Conservation (phyloP, 1,140 invertebrate species). For the Cardiocondyla obscurior region DNA sequence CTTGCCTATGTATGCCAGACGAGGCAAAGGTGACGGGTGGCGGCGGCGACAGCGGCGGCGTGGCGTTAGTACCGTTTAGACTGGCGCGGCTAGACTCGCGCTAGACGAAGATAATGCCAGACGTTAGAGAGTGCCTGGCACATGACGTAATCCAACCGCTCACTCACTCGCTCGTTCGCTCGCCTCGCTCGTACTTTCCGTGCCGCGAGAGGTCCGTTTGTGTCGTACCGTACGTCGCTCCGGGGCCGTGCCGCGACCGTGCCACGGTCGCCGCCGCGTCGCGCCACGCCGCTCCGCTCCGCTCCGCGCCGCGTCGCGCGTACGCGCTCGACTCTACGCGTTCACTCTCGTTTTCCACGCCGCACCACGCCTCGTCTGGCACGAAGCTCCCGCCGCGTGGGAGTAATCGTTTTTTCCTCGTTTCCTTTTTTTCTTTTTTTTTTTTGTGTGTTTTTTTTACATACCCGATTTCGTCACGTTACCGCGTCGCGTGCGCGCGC, state of each 20-base stretch:
- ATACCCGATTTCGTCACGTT: conserved; percentile 42
- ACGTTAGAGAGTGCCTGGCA: conserved; percentile 78
- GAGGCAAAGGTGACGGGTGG: not conserved
- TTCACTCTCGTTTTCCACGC: conserved; percentile 69
- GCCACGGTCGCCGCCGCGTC: conserved; percentile 46
- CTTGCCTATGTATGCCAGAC: conserved; percentile 54
- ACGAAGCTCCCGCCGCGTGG: conserved; percentile 24
- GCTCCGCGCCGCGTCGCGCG: conserved; percentile 54
- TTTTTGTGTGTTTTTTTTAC: conserved; percentile 7
- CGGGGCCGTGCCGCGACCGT: conserved; percentile 40
- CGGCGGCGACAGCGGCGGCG: not conserved
- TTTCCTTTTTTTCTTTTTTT: conserved; percentile 10
- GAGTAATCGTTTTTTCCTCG: conserved; percentile 36
- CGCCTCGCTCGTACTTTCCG: conserved; percentile 27
- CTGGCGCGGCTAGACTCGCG: conserved; percentile 80
- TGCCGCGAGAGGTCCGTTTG: conserved; percentile 66
- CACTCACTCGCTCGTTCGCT: conserved; percentile 14
- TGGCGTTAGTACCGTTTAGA: conserved; percentile 63
- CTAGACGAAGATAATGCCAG: conserved; percentile 81
- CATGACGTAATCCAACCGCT: conserved; percentile 78
- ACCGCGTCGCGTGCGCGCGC: conserved; percentile 2
- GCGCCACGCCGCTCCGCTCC: conserved; percentile 42
- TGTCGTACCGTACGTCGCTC: conserved; percentile 63
- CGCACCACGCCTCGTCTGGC: conserved; percentile 49
- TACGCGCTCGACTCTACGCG: conserved; percentile 57